Base-by-base conservation (phyloP, 1,140 invertebrate genomes). In the Bombus pyrosoma region DNA sequence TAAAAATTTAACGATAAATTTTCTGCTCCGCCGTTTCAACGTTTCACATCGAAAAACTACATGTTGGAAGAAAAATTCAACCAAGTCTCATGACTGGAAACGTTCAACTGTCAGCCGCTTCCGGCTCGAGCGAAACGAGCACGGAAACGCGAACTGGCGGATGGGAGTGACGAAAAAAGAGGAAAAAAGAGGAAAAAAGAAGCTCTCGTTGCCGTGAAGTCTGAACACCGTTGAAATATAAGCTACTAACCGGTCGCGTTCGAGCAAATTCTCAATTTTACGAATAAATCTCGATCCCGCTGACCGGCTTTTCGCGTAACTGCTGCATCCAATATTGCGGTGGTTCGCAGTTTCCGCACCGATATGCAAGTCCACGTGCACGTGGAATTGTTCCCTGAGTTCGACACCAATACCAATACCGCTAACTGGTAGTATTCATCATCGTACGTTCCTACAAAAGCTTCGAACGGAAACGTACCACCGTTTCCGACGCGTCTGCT, bases 181-280 rank as follows among this genome's bases (percentile, higher is more conserved):
- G 18, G 73, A 57, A 13, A 34, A 75, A 47, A 47, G n/a, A 74
- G 18, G n/a, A 34, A 41, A 64, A 22, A 41, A 25, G 28, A 64
- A 53, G 53, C 37, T 18, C 41, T n/a, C n/a, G 72, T 57, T 64
- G 72, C 57, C 34, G 75, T 34, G 77, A 78, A 89, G 68, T 85
- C 66, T 57, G 37, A 71, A 34, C 39, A 41, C 22, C 28, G 41
- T 34, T 86, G 89, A 89, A 81, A 79, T 72, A 81, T 87, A 78
- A 72, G 62, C 62, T 57, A 73, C 85, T 80, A 86, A 74, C 71
- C 77, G 73, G 83, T 34, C 73, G 64, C 43, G 76, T 78, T 64
- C 81, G 83, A 86, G 66, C 68, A 78, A 85, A 87, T 89, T 89
- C 85, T 75, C 89, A 87, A 90, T 89, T 90, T 90, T 74, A 57